A percentile compares a stretch with the other conserved stretches of the same genome.
phyloP scores from a whole-genome alignment of 2,797 vertebrate species.

The Crypturellus tataupa region DNA sequence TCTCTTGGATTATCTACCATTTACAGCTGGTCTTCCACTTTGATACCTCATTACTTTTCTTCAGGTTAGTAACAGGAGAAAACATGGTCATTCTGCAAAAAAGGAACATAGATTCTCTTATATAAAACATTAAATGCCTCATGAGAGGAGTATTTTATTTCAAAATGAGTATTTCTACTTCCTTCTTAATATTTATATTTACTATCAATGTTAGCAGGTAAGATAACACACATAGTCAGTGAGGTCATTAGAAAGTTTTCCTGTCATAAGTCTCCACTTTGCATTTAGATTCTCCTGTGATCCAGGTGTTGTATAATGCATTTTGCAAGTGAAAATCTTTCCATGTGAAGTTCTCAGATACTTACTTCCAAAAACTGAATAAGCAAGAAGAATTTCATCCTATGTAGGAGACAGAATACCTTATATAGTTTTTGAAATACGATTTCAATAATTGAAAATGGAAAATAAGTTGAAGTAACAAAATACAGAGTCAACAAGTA shows the following conservation, averaged over 20 bases:
- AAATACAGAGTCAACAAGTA: not conserved
- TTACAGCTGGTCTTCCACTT: conserved; percentile 71
- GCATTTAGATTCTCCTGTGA: not conserved
- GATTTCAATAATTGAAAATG: not conserved
- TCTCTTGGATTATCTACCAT: conserved; percentile 69
- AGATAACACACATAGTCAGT: not conserved
- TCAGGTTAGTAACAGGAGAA: conserved; percentile 83
- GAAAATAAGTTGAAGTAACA: not conserved
- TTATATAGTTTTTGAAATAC: not conserved
- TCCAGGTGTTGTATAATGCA: not conserved
- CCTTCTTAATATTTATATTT: not conserved
- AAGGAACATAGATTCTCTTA: not conserved
- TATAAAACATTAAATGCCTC: not conserved
- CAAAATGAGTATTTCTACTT: not conserved
- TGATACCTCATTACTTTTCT: conserved; percentile 64
- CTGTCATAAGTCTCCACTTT: not conserved
- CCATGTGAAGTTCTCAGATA: not conserved
- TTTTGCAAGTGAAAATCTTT: not conserved
- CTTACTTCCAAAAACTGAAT: not conserved
- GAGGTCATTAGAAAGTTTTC: not conserved
- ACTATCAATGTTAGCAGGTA: not conserved
- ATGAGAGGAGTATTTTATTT: not conserved
- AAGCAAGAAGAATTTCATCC: not conserved
- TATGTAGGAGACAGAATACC: not conserved
- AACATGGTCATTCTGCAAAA: conserved; percentile 85